phyloP scores from a whole-genome alignment of 2,888 invertebrate genomes.

The Octonoba sinensis region DNA sequence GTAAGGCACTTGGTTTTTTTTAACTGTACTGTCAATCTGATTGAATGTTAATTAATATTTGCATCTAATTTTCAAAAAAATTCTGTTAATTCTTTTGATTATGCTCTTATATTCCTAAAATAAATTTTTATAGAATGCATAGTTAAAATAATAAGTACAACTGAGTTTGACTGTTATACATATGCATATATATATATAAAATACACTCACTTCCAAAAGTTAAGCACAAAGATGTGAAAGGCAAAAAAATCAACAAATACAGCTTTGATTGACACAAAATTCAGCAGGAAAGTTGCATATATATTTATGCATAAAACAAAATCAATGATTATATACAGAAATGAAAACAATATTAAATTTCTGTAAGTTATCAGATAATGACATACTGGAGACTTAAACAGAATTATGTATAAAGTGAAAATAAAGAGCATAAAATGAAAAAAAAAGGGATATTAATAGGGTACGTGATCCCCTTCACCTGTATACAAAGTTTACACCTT shows the following conservation, averaged over 20 bases:
- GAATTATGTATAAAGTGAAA: background rate
- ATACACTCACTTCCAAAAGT: background rate
- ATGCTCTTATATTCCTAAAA: too few species aligned
- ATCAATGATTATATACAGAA: background rate
- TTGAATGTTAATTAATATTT: background rate
- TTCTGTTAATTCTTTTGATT: too few species aligned
- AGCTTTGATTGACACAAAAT: background rate
- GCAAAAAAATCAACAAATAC: background rate
- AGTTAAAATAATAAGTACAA: too few species aligned
- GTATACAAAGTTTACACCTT: constrained; percentile 1
- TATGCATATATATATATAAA: too few species aligned
- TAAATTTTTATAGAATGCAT: too few species aligned
- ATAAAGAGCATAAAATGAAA: background rate
- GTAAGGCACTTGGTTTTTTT: background rate
- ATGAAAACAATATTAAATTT: background rate
- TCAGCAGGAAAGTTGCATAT: background rate
- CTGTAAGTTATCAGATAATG: background rate
- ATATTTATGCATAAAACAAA: constrained; percentile 6
- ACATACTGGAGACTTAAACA: background rate
- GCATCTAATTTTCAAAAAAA: background rate
- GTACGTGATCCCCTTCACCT: background rate
- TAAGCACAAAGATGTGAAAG: background rate
- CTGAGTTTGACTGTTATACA: too few species aligned
- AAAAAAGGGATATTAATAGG: constrained; percentile 7
- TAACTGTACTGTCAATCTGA: background rate